These are phyloP conservation scores for Cephus pygmeus DNA, from an alignment of 2,888 invertebrate genomes.

Conservation along the genomic window DNA sequence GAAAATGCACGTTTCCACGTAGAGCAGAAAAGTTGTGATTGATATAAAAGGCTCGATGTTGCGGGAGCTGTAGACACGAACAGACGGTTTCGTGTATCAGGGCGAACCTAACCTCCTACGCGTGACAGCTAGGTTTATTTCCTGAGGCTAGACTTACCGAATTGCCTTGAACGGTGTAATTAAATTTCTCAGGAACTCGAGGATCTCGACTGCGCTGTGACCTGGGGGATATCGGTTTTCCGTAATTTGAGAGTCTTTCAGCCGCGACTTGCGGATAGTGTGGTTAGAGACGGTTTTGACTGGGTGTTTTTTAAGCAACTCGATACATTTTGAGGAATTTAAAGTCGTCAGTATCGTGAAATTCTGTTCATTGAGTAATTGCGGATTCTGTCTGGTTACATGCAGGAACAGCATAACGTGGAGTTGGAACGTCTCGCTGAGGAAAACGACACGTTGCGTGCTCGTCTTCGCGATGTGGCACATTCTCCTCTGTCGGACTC, in stretches of 20 bases:
- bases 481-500: conserved; percentile 86
- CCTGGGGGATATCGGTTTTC: background rate
- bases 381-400: background rate
- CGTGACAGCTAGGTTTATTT: conserved; percentile 5
- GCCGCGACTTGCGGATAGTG: background rate
- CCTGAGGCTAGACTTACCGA: background rate
- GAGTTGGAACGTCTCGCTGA: conserved; percentile 77
- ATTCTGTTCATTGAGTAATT: background rate
- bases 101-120: conserved; percentile 8
- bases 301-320: background rate
- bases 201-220: background rate
- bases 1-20: background rate
- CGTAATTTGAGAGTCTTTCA: background rate
- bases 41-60: background rate
- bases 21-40: background rate
- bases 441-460: conserved; percentile 81
- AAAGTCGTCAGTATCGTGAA: background rate
- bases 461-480: conserved; percentile 80
- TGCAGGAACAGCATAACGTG: conserved; percentile 72
- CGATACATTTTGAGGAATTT: background rate
- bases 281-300: background rate
- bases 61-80: background rate
- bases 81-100: background rate
- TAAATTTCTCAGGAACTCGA: background rate
- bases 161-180: background rate